Conservation (phyloP, 1,140 invertebrate genomes). For the Hetaerina americana region DNA sequence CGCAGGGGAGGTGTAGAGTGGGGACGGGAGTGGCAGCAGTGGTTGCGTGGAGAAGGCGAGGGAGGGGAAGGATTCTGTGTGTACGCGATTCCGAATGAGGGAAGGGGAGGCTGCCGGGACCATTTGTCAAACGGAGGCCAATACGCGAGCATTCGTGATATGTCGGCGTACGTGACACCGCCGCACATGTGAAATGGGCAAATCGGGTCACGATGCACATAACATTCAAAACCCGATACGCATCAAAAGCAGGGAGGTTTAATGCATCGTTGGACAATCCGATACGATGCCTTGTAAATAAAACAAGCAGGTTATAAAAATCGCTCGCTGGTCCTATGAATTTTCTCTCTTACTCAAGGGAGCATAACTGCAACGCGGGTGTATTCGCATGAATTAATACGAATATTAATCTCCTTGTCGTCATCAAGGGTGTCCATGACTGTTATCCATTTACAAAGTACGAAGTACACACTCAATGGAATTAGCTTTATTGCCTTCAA, state of each 20-base stretch:
- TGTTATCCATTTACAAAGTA: too few relatives aligned
- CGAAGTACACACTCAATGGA: too few relatives aligned
- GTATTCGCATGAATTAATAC: too few relatives aligned
- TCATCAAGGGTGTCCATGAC: too few relatives aligned
- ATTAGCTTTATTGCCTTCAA: too few relatives aligned
- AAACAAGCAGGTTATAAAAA: neutral
- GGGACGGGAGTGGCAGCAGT: neutral
- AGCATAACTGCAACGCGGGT: too few relatives aligned
- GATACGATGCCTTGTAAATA: neutral
- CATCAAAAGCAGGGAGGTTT: neutral
- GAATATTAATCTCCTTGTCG: too few relatives aligned
- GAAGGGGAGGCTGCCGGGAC: neutral
- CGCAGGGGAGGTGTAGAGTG: too few relatives aligned
- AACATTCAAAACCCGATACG: neutral
- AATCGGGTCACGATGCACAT: neutral
- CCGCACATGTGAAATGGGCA: neutral
- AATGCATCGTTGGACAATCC: neutral
- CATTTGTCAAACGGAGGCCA: neutral
- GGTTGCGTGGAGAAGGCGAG: neutral
- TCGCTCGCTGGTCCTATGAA: neutral
- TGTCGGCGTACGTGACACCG: neutral
- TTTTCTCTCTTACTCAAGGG: too few relatives aligned
- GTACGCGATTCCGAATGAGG: too few relatives aligned
- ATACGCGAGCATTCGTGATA: neutral
- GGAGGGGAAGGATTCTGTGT: neutral